Evolutionary conservation across 2,113 vertebrate genomes (phyloP).

Genomic region (Xyrauchen texanus): DNA sequence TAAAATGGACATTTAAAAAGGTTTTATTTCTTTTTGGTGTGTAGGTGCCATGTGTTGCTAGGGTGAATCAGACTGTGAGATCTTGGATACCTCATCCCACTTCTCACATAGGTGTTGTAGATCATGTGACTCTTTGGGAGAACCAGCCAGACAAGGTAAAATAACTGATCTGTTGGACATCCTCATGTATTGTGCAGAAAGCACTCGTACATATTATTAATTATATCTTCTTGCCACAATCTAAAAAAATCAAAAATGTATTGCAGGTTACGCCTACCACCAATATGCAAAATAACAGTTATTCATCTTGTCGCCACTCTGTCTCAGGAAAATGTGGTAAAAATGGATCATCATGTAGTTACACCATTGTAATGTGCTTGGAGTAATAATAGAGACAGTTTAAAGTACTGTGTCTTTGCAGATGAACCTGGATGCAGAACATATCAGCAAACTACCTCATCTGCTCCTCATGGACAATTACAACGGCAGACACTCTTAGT

Average conservation of each 20-base stretch:
- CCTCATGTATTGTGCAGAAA: not conserved
- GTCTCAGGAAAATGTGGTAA: slow-evolving; percentile 33
- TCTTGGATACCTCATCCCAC: slow-evolving; percentile 52
- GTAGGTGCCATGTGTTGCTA: slow-evolving; percentile 35
- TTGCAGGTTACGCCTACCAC: slow-evolving; percentile 38
- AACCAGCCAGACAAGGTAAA: slow-evolving; percentile 57
- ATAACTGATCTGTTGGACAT: not conserved
- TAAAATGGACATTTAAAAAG: not conserved
- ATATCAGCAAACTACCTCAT: not conserved
- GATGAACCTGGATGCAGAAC: slow-evolving; percentile 1
- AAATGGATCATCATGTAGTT: not conserved
- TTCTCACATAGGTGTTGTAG: slow-evolving; percentile 43
- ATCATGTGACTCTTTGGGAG: slow-evolving; percentile 56
- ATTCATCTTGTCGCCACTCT: slow-evolving; percentile 3
- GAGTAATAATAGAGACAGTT: not conserved
- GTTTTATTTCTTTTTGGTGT: not conserved
- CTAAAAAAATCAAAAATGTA: slow-evolving; percentile 52
- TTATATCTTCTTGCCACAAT: not conserved
- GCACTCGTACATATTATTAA: not conserved
- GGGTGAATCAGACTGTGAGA: slow-evolving; percentile 46
- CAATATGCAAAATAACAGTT: slow-evolving; percentile 16
- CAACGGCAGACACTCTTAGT: slow-evolving; percentile 6
- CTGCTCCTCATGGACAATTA: not conserved
- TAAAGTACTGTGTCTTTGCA: slow-evolving; percentile 2
- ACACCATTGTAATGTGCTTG: not conserved